phyloP scores from a whole-genome alignment of 2,797 vertebrate genomes.

The Pelodytes ibericus region DNA sequence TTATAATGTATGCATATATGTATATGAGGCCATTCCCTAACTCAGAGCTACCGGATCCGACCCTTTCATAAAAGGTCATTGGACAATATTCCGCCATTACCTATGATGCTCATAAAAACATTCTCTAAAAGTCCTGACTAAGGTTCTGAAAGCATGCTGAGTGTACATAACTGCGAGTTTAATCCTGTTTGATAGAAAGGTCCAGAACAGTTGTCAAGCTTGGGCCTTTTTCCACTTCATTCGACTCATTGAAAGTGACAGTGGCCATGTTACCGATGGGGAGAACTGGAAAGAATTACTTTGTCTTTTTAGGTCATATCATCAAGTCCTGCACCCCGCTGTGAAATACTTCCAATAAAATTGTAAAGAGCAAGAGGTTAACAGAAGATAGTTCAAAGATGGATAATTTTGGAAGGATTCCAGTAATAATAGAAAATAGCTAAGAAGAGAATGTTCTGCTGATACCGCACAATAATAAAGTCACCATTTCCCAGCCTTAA shows the following conservation, averaged over 20 bases:
- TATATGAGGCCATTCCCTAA: no score
- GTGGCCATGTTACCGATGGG: conserved; percentile 22
- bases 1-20: no score
- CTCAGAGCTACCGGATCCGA: no score
- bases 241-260: conserved; percentile 31
- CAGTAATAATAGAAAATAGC: neutral
- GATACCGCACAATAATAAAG: no score
- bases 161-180: conserved; percentile 16
- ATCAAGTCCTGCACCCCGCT: conserved; percentile 10
- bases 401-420: neutral
- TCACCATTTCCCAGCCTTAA: no score
- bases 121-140: conserved; percentile 7
- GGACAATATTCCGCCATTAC: no score
- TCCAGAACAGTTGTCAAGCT: conserved; percentile 6
- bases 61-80: no score
- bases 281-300: conserved; percentile 24
- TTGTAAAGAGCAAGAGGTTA: conserved; percentile 4
- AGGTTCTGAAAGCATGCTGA: conserved; percentile 20
- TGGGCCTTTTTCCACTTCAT: conserved; percentile 13
- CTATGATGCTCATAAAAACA: neutral
- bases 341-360: conserved; percentile 8
- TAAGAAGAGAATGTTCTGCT: no score
- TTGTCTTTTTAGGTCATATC: conserved; percentile 28
- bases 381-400: conserved; percentile 15
- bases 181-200: conserved; percentile 21